A percentile compares a stretch with the other conserved stretches of the same genome.
Conservation (phyloP, 2,113 vertebrate species). For the Zosterops lateralis region DNA sequence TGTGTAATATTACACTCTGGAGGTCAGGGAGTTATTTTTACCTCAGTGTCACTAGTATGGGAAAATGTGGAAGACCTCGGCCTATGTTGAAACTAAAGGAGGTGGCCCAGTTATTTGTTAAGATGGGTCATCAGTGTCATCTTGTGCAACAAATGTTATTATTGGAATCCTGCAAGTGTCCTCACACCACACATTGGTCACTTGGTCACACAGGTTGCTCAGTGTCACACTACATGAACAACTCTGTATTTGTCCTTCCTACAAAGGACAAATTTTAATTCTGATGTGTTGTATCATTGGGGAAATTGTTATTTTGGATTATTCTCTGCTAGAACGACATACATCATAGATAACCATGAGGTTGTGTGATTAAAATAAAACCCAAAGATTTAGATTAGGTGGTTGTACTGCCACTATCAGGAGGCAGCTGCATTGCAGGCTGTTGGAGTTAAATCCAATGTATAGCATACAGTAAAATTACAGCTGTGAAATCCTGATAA, state of each 20-base stretch:
- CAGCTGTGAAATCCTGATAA: background rate
- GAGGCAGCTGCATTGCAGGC: background rate
- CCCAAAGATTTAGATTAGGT: background rate
- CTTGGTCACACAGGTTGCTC: background rate
- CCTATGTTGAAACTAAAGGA: background rate
- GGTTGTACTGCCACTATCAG: background rate
- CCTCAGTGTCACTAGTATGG: background rate
- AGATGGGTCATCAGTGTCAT: background rate
- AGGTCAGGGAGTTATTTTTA: conserved; percentile 43
- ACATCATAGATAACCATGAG: background rate
- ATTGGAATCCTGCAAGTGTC: background rate
- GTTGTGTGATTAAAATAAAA: background rate
- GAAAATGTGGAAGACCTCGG: background rate
- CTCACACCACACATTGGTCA: background rate
- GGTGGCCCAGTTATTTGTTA: background rate
- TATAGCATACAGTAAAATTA: background rate
- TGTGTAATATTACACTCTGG: background rate
- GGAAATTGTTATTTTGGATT: background rate
- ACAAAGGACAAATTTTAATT: background rate
- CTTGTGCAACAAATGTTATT: background rate
- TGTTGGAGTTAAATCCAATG: background rate
- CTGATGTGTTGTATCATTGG: background rate
- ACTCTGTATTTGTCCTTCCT: background rate
- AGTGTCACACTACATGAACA: background rate
- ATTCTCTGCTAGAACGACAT: background rate